A percentile compares a stretch with the other conserved stretches of the same genome.
Evolutionary conservation across 2,888 invertebrate genomes (phyloP).

Genomic region (Sacculina carcini): DNA sequence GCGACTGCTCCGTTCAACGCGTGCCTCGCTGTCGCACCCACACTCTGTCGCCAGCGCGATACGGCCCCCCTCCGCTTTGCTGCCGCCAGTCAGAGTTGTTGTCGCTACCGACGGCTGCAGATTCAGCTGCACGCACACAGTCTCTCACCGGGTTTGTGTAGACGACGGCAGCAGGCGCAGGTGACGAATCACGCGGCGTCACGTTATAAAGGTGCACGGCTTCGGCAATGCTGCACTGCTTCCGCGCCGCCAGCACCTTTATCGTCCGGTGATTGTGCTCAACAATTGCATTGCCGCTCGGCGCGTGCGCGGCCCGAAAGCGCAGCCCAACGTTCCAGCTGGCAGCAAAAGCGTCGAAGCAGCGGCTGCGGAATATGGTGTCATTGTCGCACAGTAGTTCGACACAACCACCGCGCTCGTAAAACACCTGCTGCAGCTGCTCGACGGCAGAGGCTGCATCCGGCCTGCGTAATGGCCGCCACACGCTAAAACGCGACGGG

Average conservation of each 20-base stretch:
- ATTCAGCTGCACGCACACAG: no score
- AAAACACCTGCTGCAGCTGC: neutral
- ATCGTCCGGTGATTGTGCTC: neutral
- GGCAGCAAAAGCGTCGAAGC: neutral
- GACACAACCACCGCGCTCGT: neutral
- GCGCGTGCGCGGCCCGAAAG: neutral
- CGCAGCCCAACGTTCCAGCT: neutral
- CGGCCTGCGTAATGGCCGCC: neutral
- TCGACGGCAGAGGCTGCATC: neutral
- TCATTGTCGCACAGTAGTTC: neutral
- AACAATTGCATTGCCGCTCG: neutral
- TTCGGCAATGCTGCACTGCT: neutral
- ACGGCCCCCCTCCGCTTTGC: no score
- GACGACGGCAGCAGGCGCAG: no score
- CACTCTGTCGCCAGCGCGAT: no score
- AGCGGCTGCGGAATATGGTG: neutral
- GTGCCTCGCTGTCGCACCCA: no score
- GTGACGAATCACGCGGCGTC: neutral
- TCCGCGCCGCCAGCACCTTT: neutral
- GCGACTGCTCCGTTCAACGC: no score
- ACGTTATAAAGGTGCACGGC: neutral
- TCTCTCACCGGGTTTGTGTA: no score
- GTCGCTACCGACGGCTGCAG: no score
- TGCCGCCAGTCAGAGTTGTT: no score
- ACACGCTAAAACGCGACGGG: neutral